Conservation (phyloP, 2,888 invertebrate genomes). For the Cancer borealis region DNA sequence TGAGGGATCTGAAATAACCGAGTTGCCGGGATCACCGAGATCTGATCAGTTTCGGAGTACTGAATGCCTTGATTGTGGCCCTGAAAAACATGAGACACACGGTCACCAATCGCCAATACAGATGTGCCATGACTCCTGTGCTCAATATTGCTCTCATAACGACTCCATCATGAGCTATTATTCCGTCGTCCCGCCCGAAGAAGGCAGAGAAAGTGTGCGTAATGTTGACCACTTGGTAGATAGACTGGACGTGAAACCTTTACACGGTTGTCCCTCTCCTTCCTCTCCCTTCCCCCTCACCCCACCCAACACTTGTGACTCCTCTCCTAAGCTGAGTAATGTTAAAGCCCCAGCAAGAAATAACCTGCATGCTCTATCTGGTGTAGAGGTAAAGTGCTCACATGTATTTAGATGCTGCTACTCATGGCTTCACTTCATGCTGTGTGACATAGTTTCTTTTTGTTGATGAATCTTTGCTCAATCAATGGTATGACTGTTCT, state of each 20-base stretch:
- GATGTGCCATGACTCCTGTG: background rate
- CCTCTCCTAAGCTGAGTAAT: slow-evolving; percentile 65
- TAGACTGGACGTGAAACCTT: slow-evolving; percentile 44
- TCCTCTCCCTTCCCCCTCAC: slow-evolving; percentile 66
- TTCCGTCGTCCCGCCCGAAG: slow-evolving; percentile 53
- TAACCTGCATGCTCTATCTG: slow-evolving; percentile 67
- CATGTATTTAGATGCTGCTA: background rate
- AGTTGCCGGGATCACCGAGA: slow-evolving; percentile 62
- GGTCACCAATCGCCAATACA: background rate
- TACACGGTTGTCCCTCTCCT: slow-evolving; percentile 60
- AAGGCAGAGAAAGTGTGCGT: slow-evolving; percentile 51
- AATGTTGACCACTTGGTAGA: slow-evolving; percentile 57
- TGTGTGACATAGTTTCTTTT: background rate
- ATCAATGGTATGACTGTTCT: background rate
- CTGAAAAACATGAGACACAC: background rate
- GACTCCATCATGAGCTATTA: slow-evolving; percentile 77
- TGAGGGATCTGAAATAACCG: slow-evolving; percentile 71
- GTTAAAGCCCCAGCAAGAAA: slow-evolving; percentile 57
- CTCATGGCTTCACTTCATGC: background rate
- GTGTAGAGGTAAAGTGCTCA: slow-evolving; percentile 69
- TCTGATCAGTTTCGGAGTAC: slow-evolving; percentile 73
- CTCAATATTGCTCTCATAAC: slow-evolving; percentile 70
- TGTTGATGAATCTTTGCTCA: background rate
- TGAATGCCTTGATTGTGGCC: slow-evolving; percentile 63
- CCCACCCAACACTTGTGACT: slow-evolving; percentile 71